Base-by-base conservation (phyloP, 2,888 invertebrate species). In the Daptonema setosum region DNA sequence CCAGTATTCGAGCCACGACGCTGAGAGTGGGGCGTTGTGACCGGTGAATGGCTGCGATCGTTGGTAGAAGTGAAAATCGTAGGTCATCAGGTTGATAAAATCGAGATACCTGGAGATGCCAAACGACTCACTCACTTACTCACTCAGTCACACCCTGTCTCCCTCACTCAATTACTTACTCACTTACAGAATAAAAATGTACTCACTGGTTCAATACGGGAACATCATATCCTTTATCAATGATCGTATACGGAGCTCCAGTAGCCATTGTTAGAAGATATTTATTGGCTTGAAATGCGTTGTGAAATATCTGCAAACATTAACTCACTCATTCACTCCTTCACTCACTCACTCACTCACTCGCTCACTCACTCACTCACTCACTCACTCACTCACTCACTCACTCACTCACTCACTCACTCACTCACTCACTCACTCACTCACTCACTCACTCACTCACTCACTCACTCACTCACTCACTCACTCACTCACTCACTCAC, bases 81-180 rank as follows among this genome's bases (percentile, higher is more conserved):
- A 90, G 0, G 83, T 79, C 88, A 88, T 88, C n/a, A 90, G 68
- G 70, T 85, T 87, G 0, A 86, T 79, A 74, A 80, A 85, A 71
- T 88, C 87, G 0, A 82, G 80, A 68, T n/a, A n/a, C n/a, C n/a
- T n/a, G n/a, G n/a, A n/a, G n/a, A n/a, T n/a, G n/a, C n/a, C n/a
- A n/a, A n/a, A n/a, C n/a, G n/a, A n/a, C n/a, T n/a, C n/a, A n/a
- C n/a, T 35, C 35, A 35, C 35, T 8, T 17, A 35, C 8, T 17
- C 35, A 35, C 35, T 11, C 35, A 45, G 45, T n/a, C 45, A 45
- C 45, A 22, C n/a, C n/a, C n/a, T n/a, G n/a, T n/a, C n/a, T n/a
- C n/a, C n/a, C n/a, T n/a, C n/a, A n/a, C n/a, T n/a, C n/a, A n/a
- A n/a, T n/a, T n/a, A n/a, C 35, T n/a, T n/a, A n/a, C n/a, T n/a